phyloP scores from a whole-genome alignment of 2,113 vertebrate species.

The Copsychus sechellarum region DNA sequence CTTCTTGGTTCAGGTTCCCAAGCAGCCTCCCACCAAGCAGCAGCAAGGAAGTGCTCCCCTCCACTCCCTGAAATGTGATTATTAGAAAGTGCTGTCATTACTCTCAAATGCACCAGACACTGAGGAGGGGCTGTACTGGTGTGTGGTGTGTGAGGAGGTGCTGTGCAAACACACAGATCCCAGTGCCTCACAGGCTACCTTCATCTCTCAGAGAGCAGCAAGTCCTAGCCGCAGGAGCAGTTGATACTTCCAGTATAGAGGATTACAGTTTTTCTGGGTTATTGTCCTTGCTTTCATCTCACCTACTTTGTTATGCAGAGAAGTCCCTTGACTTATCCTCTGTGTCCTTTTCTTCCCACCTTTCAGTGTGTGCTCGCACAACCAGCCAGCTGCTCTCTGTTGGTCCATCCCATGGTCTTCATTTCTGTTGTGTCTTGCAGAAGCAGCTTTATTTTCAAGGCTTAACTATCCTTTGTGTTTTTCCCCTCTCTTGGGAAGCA shows the following conservation, averaged over 20 bases:
- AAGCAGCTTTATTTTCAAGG: slow-evolving; percentile 28
- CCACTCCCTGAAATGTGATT: not conserved
- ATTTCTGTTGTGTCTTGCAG: slow-evolving; percentile 18
- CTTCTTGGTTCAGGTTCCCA: not conserved
- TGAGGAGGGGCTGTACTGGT: not conserved
- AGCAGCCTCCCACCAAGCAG: not conserved
- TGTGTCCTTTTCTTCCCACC: not conserved
- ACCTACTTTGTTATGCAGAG: not conserved
- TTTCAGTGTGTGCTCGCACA: not conserved
- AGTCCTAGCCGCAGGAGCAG: not conserved
- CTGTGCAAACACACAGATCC: not conserved
- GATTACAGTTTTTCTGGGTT: not conserved
- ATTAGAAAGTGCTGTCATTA: not conserved
- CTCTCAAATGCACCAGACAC: not conserved
- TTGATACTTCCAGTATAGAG: not conserved
- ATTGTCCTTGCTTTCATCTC: not conserved
- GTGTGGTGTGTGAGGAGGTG: not conserved
- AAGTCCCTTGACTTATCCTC: not conserved
- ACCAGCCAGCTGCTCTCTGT: not conserved
- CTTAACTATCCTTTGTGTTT: not conserved
- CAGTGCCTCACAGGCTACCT: not conserved
- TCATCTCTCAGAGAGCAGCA: not conserved
- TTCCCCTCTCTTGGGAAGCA: not conserved
- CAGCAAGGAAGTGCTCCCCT: not conserved
- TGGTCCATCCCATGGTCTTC: not conserved